phyloP scores from a whole-genome alignment of 2,888 invertebrate genomes.

The Acronicta alni region DNA sequence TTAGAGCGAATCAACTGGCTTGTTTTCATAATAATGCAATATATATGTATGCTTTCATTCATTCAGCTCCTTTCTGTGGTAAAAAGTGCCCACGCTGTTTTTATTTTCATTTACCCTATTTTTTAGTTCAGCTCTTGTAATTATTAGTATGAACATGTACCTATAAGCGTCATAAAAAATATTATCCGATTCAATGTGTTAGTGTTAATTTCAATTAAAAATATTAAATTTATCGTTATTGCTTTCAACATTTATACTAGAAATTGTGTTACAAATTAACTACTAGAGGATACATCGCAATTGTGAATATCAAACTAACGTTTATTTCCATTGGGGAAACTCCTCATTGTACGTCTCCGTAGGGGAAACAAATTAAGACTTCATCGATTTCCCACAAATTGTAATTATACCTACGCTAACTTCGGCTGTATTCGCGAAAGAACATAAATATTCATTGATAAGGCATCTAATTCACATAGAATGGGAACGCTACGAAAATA shows the following conservation, averaged over 20 bases:
- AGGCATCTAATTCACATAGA: conserved; percentile 33
- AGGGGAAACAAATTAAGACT: conserved; percentile 60
- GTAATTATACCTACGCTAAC: conserved; percentile 55
- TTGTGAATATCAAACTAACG: conserved; percentile 49
- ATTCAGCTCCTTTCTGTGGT: conserved; percentile 15
- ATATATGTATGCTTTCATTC: conserved; percentile 20
- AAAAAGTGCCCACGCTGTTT: conserved; percentile 11
- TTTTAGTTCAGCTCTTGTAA: conserved; percentile 10
- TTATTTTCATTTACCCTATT: conserved; percentile 13
- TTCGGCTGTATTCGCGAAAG: conserved; percentile 33
- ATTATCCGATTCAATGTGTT: conserved; percentile 43
- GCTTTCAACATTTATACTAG: conserved; percentile 18
- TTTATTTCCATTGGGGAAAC: conserved; percentile 64
- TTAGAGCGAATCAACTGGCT: conserved; percentile 46
- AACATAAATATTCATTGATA: conserved; percentile 50
- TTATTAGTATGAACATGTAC: conserved; percentile 24
- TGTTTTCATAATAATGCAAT: conserved; percentile 39
- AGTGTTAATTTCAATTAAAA: conserved; percentile 43
- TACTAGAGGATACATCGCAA: conserved; percentile 48
- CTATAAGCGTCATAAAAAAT: conserved; percentile 20
- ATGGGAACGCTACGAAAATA: conserved; percentile 41
- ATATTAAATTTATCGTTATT: conserved; percentile 10
- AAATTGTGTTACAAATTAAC: conserved; percentile 50
- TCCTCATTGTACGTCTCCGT: conserved; percentile 34
- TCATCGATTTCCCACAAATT: conserved; percentile 60